Percentiles rank a stretch among this genome's conserved stretches.
phyloP scores from a whole-genome alignment of 2,888 invertebrate genomes.

The Drosophila limbata region DNA sequence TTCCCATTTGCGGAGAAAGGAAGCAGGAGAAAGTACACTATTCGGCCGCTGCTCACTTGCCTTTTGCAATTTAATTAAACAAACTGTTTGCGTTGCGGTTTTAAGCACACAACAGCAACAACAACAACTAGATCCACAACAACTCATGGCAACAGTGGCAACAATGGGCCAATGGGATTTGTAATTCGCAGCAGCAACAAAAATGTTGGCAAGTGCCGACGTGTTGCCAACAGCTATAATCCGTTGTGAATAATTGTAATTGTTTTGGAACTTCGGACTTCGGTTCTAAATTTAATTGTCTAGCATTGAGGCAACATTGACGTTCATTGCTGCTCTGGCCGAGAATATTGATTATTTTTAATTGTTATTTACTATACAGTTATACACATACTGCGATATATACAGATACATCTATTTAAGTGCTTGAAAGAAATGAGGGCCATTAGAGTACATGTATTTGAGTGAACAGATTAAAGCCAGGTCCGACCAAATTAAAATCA shows the following conservation, averaged over 20 bases:
- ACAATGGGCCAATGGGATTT: conserved; percentile 66
- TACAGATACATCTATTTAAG: conserved; percentile 11
- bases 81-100: conserved; percentile 72
- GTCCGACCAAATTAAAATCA: conserved; percentile 9
- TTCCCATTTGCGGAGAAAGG: conserved; percentile 19
- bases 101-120: conserved; percentile 21
- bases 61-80: conserved; percentile 77
- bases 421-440: neutral
- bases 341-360: conserved; percentile 63
- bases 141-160: conserved; percentile 11
- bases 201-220: conserved; percentile 71
- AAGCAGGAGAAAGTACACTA: conserved; percentile 8
- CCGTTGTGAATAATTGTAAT: conserved; percentile 81
- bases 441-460: neutral
- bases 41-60: conserved; percentile 25
- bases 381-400: neutral
- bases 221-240: conserved; percentile 74
- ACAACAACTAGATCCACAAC: conserved; percentile 10
- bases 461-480: conserved; percentile 16
- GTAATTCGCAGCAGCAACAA: conserved; percentile 70
- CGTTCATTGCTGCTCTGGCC: conserved; percentile 6
- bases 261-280: conserved; percentile 56
- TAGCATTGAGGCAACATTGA: conserved; percentile 28
- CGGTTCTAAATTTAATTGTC: conserved; percentile 51
- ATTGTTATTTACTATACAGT: conserved; percentile 56